phyloP scores from a whole-genome alignment of 2,797 vertebrate species.

The Erpetoichthys calabaricus region DNA sequence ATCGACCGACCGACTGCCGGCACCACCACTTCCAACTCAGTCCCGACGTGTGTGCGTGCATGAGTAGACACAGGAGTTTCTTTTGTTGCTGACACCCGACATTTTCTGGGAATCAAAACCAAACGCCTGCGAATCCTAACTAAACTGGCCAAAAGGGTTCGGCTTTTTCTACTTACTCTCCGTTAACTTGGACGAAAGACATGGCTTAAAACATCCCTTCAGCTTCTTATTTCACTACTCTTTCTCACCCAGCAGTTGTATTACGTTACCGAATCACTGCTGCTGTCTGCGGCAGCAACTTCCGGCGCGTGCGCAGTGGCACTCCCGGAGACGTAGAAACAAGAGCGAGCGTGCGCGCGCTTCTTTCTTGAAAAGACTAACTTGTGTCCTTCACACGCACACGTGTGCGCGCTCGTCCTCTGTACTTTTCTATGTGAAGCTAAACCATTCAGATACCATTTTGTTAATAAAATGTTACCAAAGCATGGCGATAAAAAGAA shows the following conservation, averaged over 20 bases:
- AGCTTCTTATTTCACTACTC: conserved; percentile 37
- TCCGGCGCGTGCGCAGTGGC: conserved; percentile 49
- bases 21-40: no score
- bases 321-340: no score
- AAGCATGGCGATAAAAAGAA: no score
- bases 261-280: conserved; percentile 61
- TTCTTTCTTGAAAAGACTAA: no score
- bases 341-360: background rate
- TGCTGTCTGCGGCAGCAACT: conserved; percentile 66
- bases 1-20: no score
- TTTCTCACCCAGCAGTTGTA: conserved; percentile 36
- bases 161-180: conserved; percentile 48
- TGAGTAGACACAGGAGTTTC: conserved; percentile 20
- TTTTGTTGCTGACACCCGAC: conserved; percentile 50
- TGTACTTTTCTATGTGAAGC: no score
- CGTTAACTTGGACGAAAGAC: conserved; percentile 43
- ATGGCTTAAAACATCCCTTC: conserved; percentile 51
- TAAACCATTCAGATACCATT: no score
- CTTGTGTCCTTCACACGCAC: no score
- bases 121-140: conserved; percentile 12
- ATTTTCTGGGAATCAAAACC: conserved; percentile 13
- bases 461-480: no score
- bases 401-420: background rate
- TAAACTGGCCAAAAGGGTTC: background rate
- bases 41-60: no score